Evolutionary conservation across 2,888 invertebrate species (phyloP), one percentile per base, ranked within the genome.

Genomic region (Pristionchus arcanus): DNA sequence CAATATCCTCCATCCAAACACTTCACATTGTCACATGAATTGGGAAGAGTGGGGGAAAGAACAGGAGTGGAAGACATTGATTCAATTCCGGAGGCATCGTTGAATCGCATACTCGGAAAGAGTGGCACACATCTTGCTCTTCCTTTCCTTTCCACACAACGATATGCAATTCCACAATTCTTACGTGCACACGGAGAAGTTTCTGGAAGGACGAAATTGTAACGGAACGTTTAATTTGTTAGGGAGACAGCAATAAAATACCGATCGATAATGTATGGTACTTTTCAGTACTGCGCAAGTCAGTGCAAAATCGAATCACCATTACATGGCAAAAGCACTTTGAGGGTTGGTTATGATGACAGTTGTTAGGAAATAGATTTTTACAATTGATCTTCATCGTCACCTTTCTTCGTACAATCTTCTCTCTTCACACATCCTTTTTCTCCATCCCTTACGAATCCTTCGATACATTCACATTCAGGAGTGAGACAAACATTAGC

Each of bases 401-500:
- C 77, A 2, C 25, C 42, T 49, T 77, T 28, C 74, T 74, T 74
- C n/a, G 81, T 49, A 34, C 81, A 83, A 19, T 84, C 84, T 84
- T 55, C 55, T 31, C 84, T 53, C 84, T 31, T 84, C 28, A 84
- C 84, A 59, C 84, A 84, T 84, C 84, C 84, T 11, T 55, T 53
- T 55, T 53, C 28, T 55, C 55, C 31, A n/a, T 84, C 84, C 16
- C 84, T 84, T 19, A 84, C 84, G 55, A 84, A 84, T 31, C 84
- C 84, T 55, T 59, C 21, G 28, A 55, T 59, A 28, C 84, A 84
- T n/a, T 84, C 84, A 25, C 84, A 84, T 9, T 53, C 84, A 1
- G 84, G 55, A 84, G 55, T 49, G n/a, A 77, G 77, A 49, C 77
- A 77, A 77, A 77, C 77, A 42, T 42, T 42, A n/a, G 77, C 77